A percentile compares a stretch with the other conserved stretches of the same genome.
These are phyloP conservation scores for Limonius californicus DNA, from an alignment of 1,140 invertebrate genomes.

Conservation along the genomic window DNA sequence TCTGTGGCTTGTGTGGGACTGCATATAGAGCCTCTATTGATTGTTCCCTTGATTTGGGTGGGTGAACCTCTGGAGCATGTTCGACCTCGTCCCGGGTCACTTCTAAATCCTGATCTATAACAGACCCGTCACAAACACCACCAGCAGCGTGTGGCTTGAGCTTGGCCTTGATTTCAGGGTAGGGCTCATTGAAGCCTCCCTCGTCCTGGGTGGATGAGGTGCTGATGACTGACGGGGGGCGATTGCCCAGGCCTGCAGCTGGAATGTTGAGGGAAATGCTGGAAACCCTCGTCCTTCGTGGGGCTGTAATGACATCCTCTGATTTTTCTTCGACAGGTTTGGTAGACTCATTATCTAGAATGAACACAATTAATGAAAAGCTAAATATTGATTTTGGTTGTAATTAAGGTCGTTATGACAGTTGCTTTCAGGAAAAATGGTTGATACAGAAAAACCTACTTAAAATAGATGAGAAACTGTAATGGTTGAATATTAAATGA, in stretches of 20 bases:
- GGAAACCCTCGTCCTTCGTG: slow-evolving; percentile 44
- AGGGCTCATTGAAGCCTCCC: slow-evolving; percentile 62
- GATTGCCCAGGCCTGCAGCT: slow-evolving; percentile 57
- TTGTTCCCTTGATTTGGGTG: not conserved
- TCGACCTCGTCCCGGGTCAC: not conserved
- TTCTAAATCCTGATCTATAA: not conserved
- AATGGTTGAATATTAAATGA: no score
- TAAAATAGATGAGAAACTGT: no score
- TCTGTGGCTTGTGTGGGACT: slow-evolving; percentile 38
- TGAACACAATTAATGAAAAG: not conserved
- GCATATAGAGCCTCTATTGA: slow-evolving; percentile 34
- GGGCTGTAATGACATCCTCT: slow-evolving; percentile 32
- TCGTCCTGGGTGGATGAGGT: slow-evolving; percentile 58
- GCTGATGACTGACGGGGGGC: slow-evolving; percentile 53
- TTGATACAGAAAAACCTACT: no score
- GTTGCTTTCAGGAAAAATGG: no score
- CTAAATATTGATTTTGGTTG: no score
- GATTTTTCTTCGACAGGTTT: slow-evolving; percentile 45
- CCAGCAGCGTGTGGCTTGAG: slow-evolving; percentile 49
- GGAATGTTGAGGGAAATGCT: slow-evolving; percentile 56
- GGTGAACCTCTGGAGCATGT: not conserved
- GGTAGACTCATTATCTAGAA: slow-evolving; percentile 41
- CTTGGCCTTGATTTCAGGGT: slow-evolving; percentile 59
- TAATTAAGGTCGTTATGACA: no score
- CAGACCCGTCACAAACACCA: not conserved